Evolutionary conservation across 2,113 vertebrate genomes (phyloP).

Genomic region (Murina feae): DNA sequence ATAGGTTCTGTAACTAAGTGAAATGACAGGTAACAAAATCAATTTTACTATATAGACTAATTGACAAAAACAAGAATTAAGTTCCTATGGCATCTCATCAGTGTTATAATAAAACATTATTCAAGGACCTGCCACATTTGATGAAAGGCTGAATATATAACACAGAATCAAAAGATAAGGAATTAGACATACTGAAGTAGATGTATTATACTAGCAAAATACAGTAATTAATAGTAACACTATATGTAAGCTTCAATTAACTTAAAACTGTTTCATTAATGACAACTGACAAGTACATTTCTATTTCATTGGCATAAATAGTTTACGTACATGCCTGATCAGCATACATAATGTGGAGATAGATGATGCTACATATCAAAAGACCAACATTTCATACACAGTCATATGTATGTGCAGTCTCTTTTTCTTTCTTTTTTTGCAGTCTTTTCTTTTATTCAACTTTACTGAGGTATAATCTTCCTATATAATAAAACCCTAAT

Average conservation of each 20-base stretch:
- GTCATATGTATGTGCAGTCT: not conserved
- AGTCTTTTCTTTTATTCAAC: not conserved
- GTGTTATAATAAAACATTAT: not conserved
- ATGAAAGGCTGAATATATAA: not conserved
- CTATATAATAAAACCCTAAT: too few species aligned
- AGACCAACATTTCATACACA: not conserved
- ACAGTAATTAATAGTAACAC: not conserved
- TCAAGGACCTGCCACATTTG: not conserved
- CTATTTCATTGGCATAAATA: not conserved
- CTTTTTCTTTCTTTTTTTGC: not conserved
- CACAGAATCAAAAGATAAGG: not conserved
- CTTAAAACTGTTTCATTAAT: not conserved
- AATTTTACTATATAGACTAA: not conserved
- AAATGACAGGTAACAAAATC: not conserved
- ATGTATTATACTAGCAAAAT: constrained; percentile 5
- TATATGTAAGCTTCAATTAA: not conserved
- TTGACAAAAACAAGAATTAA: not conserved
- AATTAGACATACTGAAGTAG: not conserved
- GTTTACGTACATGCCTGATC: not conserved
- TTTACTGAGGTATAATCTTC: not conserved
- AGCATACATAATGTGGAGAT: not conserved
- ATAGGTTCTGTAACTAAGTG: not conserved
- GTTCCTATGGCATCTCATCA: not conserved
- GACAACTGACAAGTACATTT: not conserved
- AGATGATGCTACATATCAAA: constrained; percentile 17